These are phyloP conservation scores for Actinemys pallida DNA, from an alignment of 2,113 vertebrate species.

Conservation along the genomic window DNA sequence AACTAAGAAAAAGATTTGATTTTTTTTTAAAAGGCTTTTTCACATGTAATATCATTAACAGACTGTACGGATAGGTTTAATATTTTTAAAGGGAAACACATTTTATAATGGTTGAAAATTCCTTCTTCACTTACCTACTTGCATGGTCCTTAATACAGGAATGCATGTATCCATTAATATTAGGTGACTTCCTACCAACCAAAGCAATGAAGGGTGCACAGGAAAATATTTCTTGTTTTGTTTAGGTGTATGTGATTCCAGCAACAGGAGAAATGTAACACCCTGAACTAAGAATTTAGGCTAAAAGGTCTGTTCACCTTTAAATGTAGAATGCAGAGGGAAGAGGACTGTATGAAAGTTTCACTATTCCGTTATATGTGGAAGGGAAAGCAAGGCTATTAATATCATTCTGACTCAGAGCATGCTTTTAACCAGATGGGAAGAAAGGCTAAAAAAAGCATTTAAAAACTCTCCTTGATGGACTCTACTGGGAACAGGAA, in stretches of 20 bases:
- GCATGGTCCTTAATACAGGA: neutral
- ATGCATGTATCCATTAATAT: neutral
- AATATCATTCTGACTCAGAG: neutral
- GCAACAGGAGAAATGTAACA: rapidly evolving
- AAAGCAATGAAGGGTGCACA: neutral
- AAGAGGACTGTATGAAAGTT: neutral
- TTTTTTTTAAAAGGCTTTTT: neutral
- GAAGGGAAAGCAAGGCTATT: neutral
- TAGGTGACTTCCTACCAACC: neutral
- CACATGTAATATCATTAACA: neutral
- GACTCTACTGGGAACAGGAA: neutral
- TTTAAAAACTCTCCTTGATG: neutral
- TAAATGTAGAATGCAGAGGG: rapidly evolving
- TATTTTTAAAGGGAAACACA: neutral
- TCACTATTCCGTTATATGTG: neutral
- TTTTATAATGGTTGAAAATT: neutral
- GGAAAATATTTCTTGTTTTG: rapidly evolving
- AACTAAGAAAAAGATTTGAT: neutral
- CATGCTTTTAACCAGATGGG: neutral
- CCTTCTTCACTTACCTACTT: neutral
- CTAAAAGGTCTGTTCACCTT: neutral
- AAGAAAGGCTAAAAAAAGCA: neutral
- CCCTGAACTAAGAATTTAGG: rapidly evolving
- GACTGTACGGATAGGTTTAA: neutral
- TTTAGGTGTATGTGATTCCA: rapidly evolving